Evolutionary conservation across 2,888 invertebrate species (phyloP).

Genomic region (Papilio demoleus): DNA sequence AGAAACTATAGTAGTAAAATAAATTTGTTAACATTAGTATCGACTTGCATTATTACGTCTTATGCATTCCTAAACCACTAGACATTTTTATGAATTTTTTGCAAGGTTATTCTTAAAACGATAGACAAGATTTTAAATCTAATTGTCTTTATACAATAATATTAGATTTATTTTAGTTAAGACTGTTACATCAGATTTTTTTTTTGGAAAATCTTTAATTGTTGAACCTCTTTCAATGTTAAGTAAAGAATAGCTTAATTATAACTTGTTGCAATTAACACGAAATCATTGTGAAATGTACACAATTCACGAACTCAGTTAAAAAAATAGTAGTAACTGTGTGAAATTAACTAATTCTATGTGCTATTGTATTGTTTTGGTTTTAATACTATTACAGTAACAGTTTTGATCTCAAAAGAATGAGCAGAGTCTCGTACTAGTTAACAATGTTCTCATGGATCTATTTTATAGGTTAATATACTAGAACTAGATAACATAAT

Average conservation of each 20-base stretch:
- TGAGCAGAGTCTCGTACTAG: neutral
- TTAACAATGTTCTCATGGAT: constrained; percentile 30
- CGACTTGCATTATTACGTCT: too few relatives aligned
- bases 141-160: too few relatives aligned
- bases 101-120: neutral
- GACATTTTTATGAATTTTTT: neutral
- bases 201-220: neutral
- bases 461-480: constrained; percentile 23
- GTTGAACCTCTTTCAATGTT: constrained; percentile 16
- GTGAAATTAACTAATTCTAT: constrained; percentile 38
- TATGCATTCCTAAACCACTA: neutral
- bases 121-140: too few relatives aligned
- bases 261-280: constrained; percentile 33
- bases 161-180: neutral
- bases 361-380: constrained; percentile 39
- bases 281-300: constrained; percentile 34
- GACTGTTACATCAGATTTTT: neutral
- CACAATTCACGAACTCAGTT: constrained; percentile 29
- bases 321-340: constrained; percentile 32
- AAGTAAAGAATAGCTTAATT: constrained; percentile 30
- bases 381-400: constrained; percentile 35
- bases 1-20: too few relatives aligned
- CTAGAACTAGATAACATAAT: too few relatives aligned
- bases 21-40: neutral
- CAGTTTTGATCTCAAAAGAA: constrained; percentile 35